phyloP scores from a whole-genome alignment of 1,140 invertebrate genomes.

The Heliothis virescens region DNA sequence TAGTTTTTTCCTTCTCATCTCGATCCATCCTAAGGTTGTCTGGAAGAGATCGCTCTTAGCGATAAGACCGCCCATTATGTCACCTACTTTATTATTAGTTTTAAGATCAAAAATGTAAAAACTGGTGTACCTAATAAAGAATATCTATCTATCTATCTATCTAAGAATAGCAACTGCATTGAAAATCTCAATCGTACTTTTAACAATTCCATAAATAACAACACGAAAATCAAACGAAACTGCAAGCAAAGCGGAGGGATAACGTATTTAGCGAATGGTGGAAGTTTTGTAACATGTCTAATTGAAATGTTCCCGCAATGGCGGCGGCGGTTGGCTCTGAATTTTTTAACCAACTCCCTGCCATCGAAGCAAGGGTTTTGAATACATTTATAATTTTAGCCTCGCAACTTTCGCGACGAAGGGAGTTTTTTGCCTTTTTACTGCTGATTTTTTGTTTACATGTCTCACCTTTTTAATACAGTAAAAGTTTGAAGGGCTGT shows the following conservation, averaged over 20 bases:
- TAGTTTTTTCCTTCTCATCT: too few relatives aligned
- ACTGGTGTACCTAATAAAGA: too few relatives aligned
- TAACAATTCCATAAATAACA: neutral
- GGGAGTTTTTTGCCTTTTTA: neutral
- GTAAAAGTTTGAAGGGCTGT: neutral
- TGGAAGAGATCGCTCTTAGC: too few relatives aligned
- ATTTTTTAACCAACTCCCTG: slow-evolving; percentile 36
- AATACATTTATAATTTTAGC: slow-evolving; percentile 37
- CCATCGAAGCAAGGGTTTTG: slow-evolving; percentile 8
- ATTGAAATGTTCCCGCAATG: slow-evolving; percentile 30
- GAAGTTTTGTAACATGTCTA: slow-evolving; percentile 28
- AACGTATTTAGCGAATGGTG: slow-evolving; percentile 18
- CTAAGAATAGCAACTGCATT: too few relatives aligned
- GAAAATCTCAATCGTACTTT: neutral
- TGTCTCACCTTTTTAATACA: neutral
- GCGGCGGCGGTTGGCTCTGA: neutral
- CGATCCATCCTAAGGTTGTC: too few relatives aligned
- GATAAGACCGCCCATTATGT: too few relatives aligned
- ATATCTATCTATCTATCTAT: too few relatives aligned
- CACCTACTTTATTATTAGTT: too few relatives aligned
- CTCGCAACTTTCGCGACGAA: slow-evolving; percentile 8
- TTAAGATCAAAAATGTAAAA: too few relatives aligned
- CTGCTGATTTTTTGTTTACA: neutral
- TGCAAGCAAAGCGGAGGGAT: neutral
- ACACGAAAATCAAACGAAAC: slow-evolving; percentile 20